A percentile compares a stretch with the other conserved stretches of the same genome.
These are phyloP conservation scores for Drosophila formosana DNA, from an alignment of 2,888 invertebrate genomes.

Conservation along the genomic window DNA sequence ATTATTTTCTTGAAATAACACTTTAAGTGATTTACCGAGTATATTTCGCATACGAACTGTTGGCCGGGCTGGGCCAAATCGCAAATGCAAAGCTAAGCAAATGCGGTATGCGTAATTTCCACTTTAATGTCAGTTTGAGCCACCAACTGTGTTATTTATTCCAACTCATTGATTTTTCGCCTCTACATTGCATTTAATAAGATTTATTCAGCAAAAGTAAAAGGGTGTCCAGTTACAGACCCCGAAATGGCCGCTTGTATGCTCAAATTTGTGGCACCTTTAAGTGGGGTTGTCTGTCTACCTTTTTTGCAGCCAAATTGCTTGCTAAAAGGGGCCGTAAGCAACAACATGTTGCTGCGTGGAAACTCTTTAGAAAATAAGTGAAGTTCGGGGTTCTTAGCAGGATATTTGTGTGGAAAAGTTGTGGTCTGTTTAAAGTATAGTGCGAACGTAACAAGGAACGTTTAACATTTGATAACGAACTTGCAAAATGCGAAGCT, in stretches of 20 bases:
- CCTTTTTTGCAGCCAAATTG: neutral
- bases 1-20: slow-evolving; percentile 80
- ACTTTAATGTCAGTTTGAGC: slow-evolving; percentile 4
- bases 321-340: neutral
- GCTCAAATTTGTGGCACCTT: slow-evolving; percentile 41
- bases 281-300: slow-evolving; percentile 16
- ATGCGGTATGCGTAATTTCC: slow-evolving; percentile 25
- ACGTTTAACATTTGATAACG: too few relatives aligned
- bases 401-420: neutral
- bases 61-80: slow-evolving; percentile 19
- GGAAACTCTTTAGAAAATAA: neutral
- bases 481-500: too few relatives aligned
- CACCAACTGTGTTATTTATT: slow-evolving; percentile 53
- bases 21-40: slow-evolving; percentile 78
- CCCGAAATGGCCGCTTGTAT: neutral
- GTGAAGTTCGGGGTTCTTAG: too few relatives aligned
- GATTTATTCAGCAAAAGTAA: slow-evolving; percentile 45
- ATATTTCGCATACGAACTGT: slow-evolving; percentile 21
- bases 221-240: slow-evolving; percentile 1
- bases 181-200: slow-evolving; percentile 55
- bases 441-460: too few relatives aligned
- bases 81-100: slow-evolving; percentile 38
- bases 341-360: slow-evolving; percentile 6
- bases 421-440: neutral
- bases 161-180: slow-evolving; percentile 63